Conservation (phyloP, 2,888 invertebrate genomes). For the Lasioglossum figueresi region DNA sequence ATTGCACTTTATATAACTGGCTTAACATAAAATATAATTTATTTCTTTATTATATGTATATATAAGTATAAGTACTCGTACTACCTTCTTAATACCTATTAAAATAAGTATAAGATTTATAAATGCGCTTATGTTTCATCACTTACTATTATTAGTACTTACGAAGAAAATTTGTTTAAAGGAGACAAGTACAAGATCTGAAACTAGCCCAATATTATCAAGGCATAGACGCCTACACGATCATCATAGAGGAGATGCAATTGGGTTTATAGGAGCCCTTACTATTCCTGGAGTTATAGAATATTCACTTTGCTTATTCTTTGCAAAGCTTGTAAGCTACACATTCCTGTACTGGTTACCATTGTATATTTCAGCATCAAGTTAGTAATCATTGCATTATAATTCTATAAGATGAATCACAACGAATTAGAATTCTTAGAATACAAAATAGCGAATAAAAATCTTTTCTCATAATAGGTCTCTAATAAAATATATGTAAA, state of each 20-base stretch:
- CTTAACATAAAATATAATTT: conserved; percentile 40
- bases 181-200: conserved; percentile 75
- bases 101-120: conserved; percentile 7
- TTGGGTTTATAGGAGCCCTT: conserved; percentile 91
- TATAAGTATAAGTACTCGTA: neutral
- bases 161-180: conserved; percentile 58
- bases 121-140: neutral
- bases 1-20: conserved; percentile 34
- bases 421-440: neutral
- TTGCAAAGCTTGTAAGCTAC: conserved; percentile 98
- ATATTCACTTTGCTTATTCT: conserved; percentile 96
- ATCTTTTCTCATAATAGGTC: neutral
- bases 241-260: conserved; percentile 85
- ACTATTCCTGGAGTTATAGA: conserved; percentile 96
- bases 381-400: conserved; percentile 86
- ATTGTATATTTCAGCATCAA: conserved; percentile 92
- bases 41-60: conserved; percentile 15
- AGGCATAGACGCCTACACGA: conserved; percentile 69
- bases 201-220: conserved; percentile 82
- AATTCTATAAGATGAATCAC: neutral
- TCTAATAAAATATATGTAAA: neutral
- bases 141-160: neutral
- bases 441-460: neutral
- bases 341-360: conserved; percentile 99
- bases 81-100: conserved; percentile 1